A percentile compares a stretch with the other conserved stretches of the same genome.
Conservation (phyloP, 2,797 vertebrate species). For the Phalanger gymnotis region DNA sequence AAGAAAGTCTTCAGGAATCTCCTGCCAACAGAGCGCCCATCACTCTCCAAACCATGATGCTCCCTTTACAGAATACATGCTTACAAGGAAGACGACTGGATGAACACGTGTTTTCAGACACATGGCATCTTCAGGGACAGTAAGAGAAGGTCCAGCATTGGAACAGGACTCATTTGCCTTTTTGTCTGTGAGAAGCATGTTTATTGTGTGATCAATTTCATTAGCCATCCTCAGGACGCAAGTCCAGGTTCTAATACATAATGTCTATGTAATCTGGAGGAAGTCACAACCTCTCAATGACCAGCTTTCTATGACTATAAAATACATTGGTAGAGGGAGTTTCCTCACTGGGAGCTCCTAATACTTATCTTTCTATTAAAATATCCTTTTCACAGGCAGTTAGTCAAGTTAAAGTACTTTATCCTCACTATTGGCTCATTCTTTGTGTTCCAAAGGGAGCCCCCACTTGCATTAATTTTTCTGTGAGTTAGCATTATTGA, state of each 20-base stretch:
- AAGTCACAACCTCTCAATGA: background rate
- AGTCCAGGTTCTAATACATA: background rate
- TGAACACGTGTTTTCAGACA: conserved; percentile 97
- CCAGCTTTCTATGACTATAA: background rate
- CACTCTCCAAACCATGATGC: conserved; percentile 98
- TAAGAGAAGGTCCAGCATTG: conserved; percentile 88
- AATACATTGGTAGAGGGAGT: background rate
- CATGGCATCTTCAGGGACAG: conserved; percentile 94
- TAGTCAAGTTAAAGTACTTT: conserved; percentile 64
- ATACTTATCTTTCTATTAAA: conserved; percentile 82
- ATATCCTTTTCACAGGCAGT: conserved; percentile 75
- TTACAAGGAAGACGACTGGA: conserved; percentile 95
- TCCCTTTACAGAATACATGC: conserved; percentile 98
- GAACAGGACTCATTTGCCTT: conserved; percentile 88
- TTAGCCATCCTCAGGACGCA: conserved; percentile 92
- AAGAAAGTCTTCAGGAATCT: conserved; percentile 97
- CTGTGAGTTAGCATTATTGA: conserved; percentile 54
- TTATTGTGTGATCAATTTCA: conserved; percentile 90
- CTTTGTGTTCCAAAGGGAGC: conserved; percentile 68
- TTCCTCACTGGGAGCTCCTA: background rate
- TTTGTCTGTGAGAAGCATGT: conserved; percentile 88
- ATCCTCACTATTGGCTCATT: conserved; percentile 77
- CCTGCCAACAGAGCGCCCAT: conserved; percentile 96
- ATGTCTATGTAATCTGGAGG: background rate
- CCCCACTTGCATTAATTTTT: conserved; percentile 51